Evolutionary conservation across 2,797 vertebrate species (phyloP).

Genomic region (Neosalanx taihuensis): DNA sequence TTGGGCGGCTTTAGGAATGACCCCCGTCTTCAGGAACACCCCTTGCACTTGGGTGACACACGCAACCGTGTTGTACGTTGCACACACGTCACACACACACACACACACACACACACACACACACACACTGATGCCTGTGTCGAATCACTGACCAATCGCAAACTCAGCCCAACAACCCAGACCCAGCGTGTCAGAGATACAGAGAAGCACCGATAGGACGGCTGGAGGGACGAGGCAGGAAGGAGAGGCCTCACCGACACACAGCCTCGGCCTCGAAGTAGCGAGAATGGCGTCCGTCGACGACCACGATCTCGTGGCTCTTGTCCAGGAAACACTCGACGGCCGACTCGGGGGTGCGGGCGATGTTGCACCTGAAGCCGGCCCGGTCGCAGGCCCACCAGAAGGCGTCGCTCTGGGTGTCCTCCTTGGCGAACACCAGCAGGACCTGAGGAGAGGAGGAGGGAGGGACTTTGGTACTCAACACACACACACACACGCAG

Average conservation of each 20-base stretch:
- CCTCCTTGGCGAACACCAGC: conserved; percentile 93
- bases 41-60: no score
- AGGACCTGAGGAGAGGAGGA: conserved; percentile 78
- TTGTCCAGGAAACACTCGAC: conserved; percentile 92
- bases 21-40: no score
- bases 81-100: no score
- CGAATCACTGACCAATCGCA: no score
- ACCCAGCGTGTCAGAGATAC: no score
- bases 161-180: no score
- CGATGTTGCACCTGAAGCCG: conserved; percentile 87
- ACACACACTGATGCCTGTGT: not conserved
- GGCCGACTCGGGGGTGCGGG: conserved; percentile 86
- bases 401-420: conserved; percentile 92
- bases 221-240: not conserved
- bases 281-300: conserved; percentile 84
- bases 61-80: no score
- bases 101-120: not conserved
- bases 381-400: conserved; percentile 97
- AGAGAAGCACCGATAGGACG: no score
- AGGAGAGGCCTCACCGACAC: conserved; percentile 78
- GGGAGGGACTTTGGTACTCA: no score
- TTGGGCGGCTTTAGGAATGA: no score
- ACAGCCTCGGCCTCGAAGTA: conserved; percentile 86
- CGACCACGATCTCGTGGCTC: conserved; percentile 91
- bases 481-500: not conserved